Conservation (phyloP, 2,797 vertebrate species). For the Spea hammondii region DNA sequence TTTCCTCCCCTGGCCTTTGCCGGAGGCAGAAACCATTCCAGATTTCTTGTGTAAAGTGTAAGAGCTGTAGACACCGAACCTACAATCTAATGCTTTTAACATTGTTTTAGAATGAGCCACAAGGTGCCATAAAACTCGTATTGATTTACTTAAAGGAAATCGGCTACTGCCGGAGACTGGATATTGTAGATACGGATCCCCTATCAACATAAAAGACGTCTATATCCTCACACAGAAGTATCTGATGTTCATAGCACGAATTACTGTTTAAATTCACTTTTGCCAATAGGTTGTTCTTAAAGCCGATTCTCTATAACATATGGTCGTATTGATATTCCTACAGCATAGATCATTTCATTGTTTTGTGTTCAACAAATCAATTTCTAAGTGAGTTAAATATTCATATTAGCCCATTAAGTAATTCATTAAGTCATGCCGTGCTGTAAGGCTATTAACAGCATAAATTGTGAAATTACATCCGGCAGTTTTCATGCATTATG, state of each 20-base stretch:
- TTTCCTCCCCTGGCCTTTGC: slow-evolving; percentile 4
- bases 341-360: slow-evolving; percentile 33
- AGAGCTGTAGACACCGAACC: neutral
- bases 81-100: neutral
- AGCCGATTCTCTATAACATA: slow-evolving; percentile 23
- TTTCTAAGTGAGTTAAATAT: slow-evolving; percentile 49
- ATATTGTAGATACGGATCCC: neutral
- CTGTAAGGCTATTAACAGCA: slow-evolving; percentile 33
- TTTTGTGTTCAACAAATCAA: slow-evolving; percentile 44
- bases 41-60: neutral
- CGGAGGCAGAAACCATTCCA: slow-evolving; percentile 3
- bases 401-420: slow-evolving; percentile 44
- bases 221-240: slow-evolving; percentile 6
- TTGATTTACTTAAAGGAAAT: neutral
- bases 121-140: neutral
- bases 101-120: neutral
- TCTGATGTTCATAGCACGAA: slow-evolving; percentile 12
- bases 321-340: slow-evolving; percentile 31
- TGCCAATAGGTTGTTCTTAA: slow-evolving; percentile 23
- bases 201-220: neutral
- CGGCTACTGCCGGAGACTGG: neutral
- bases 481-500: slow-evolving; percentile 34
- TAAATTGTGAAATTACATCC: slow-evolving; percentile 44
- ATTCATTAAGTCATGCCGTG: slow-evolving; percentile 42
- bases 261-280: slow-evolving; percentile 35